A percentile compares a stretch with the other conserved stretches of the same genome.
Evolutionary conservation across 2,888 invertebrate species (phyloP).

Genomic region (Junonia oenone): DNA sequence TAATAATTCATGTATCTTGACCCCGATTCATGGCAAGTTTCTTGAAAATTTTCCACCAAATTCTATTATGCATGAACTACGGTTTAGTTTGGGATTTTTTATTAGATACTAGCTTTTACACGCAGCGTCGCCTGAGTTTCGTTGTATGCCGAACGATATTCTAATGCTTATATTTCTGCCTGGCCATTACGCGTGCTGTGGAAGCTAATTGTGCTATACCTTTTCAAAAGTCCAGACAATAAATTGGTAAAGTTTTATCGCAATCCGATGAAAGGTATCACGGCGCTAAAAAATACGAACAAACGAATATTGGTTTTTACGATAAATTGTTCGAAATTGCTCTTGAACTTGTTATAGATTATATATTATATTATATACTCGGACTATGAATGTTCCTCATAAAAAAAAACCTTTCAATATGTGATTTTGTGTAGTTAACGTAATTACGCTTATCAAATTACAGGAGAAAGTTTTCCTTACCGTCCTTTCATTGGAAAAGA

Average conservation of each 20-base stretch:
- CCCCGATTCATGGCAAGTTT: conserved; percentile 24
- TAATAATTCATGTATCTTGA: conserved; percentile 33
- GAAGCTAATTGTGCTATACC: no score
- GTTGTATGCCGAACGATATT: neutral
- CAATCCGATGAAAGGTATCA: no score
- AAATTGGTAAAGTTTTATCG: no score
- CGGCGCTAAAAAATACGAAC: no score
- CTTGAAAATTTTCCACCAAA: conserved; percentile 27
- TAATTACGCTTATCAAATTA: no score
- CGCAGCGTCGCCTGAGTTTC: neutral
- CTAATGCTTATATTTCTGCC: neutral
- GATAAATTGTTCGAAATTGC: conserved; percentile 16
- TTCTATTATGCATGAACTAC: conserved; percentile 27
- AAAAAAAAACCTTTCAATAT: conserved; percentile 4
- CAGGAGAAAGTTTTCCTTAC: no score
- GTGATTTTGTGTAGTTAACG: neutral
- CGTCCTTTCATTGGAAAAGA: neutral
- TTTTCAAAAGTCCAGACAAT: no score
- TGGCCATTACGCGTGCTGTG: no score
- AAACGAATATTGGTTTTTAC: no score
- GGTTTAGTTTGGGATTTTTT: conserved; percentile 22
- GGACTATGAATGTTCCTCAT: neutral
- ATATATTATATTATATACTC: conserved; percentile 3
- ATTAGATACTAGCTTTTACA: conserved; percentile 9
- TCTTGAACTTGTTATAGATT: conserved; percentile 11